phyloP scores from a whole-genome alignment of 2,113 vertebrate species.

The zebrafish (Danio rerio) region GRCz12tu NC_133198.1:31579001-31579500 shows the following conservation, averaged over 20 bases:
- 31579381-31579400: slow-evolving; percentile 55
- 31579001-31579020: no score
- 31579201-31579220: background rate
- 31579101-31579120: slow-evolving; percentile 32
- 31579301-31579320: slow-evolving; percentile 45
- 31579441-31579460: slow-evolving; percentile 6
- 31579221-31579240: background rate
- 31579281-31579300: slow-evolving; percentile 26
- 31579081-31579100: background rate
- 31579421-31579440: slow-evolving; percentile 12
- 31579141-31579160: background rate
- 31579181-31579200: background rate
- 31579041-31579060: slow-evolving; percentile 7
- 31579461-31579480: slow-evolving; percentile 58
- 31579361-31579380: slow-evolving; percentile 71
- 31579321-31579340: slow-evolving; percentile 69
- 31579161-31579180: slow-evolving; percentile 25
- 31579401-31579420: slow-evolving; percentile 57
- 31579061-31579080: slow-evolving; percentile 3
- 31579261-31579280: background rate
- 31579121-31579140: slow-evolving; percentile 31
- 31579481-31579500: slow-evolving; percentile 50
- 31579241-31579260: background rate
- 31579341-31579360: slow-evolving; percentile 74
- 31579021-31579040: background rate